These are phyloP conservation scores for Lutjanus erythropterus DNA, from an alignment of 2,113 vertebrate species.

Conservation along the genomic window DNA sequence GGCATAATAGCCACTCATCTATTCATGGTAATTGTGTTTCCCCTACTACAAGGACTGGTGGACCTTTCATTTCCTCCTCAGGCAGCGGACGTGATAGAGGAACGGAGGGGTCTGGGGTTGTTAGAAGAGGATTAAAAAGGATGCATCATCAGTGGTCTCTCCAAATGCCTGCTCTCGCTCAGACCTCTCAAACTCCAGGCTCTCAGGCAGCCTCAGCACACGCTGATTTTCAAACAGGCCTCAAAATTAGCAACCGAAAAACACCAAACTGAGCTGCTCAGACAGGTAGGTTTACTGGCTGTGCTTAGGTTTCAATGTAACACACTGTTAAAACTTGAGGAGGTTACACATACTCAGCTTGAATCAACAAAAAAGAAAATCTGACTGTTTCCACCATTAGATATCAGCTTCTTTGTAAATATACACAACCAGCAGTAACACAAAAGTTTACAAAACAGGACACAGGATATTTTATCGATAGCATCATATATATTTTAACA, in stretches of 20 bases:
- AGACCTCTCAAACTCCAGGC: slow-evolving; percentile 40
- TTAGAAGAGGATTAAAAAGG: slow-evolving; percentile 73
- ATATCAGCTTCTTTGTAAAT: neutral
- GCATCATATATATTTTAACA: neutral
- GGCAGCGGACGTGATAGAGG: slow-evolving; percentile 63
- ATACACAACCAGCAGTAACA: neutral
- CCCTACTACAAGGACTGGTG: slow-evolving; percentile 72
- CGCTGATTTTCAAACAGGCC: slow-evolving; percentile 41
- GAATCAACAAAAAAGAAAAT: neutral
- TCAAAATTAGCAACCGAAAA: slow-evolving; percentile 17
- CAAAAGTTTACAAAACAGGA: neutral
- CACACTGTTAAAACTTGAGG: neutral
- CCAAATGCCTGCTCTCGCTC: slow-evolving; percentile 59
- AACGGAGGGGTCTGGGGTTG: slow-evolving; percentile 62
- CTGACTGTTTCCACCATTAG: neutral
- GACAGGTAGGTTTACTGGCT: slow-evolving; percentile 17
- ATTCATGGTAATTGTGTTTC: slow-evolving; percentile 81
- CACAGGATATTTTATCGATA: neutral
- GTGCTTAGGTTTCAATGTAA: neutral
- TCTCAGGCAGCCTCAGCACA: slow-evolving; percentile 8
- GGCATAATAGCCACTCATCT: slow-evolving; percentile 76
- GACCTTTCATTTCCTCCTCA: slow-evolving; percentile 76
- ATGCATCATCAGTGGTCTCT: slow-evolving; percentile 59
- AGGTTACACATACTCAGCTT: neutral
- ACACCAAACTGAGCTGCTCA: neutral